Conservation (phyloP, 2,888 invertebrate species). For the Caenorhabditis wallacei region DNA sequence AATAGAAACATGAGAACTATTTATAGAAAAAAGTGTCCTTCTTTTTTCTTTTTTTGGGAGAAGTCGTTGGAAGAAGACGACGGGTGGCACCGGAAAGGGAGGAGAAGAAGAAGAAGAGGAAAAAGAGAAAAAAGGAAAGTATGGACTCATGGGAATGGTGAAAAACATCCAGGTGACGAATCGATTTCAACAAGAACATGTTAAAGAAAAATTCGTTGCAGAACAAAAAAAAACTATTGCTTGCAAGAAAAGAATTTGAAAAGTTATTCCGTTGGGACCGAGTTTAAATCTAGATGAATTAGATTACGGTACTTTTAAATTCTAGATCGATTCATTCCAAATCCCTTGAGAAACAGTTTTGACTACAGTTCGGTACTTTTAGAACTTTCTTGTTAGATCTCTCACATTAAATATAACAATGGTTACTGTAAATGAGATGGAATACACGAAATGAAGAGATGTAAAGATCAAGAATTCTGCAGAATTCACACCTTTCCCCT, state of each 20-base stretch:
- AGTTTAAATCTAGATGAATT: background rate
- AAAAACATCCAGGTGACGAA: slow-evolving; percentile 36
- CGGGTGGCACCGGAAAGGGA: slow-evolving; percentile 20
- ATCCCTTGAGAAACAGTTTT: no score
- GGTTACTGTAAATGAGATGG: background rate
- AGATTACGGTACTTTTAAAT: background rate
- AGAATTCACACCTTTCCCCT: slow-evolving; percentile 5
- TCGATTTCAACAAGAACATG: background rate
- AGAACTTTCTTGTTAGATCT: background rate
- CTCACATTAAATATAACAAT: background rate
- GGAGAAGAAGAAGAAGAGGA: slow-evolving; percentile 13
- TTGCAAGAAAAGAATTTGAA: background rate
- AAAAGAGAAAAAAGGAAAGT: slow-evolving; percentile 31
- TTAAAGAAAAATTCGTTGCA: background rate
- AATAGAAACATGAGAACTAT: slow-evolving; percentile 58
- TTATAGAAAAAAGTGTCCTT: slow-evolving; percentile 21
- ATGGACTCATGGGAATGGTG: slow-evolving; percentile 15
- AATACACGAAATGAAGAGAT: background rate
- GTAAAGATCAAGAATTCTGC: slow-evolving; percentile 12
- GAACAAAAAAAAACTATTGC: background rate
- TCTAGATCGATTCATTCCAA: no score
- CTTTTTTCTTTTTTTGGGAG: slow-evolving; percentile 23
- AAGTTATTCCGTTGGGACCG: background rate
- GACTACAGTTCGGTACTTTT: no score
- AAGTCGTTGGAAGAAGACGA: slow-evolving; percentile 1